Evolutionary conservation across 64 coral and sea anemone species (phyloP).

Genomic region (Platygyra sinensis): DNA sequence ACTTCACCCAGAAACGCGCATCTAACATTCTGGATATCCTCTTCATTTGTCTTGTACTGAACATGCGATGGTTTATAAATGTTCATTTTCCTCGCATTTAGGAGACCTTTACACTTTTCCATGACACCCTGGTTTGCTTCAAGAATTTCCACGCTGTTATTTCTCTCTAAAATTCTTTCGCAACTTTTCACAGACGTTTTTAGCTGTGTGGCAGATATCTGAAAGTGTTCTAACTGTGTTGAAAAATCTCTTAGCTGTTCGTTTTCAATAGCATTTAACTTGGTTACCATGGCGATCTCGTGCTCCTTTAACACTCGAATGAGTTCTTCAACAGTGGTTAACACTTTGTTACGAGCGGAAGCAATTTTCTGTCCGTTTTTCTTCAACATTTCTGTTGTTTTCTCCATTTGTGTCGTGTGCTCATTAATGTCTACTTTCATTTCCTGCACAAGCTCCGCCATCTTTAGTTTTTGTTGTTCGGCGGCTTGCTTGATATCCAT

Average conservation of each 20-base stretch:
- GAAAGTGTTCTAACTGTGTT: neutral
- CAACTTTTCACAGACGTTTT: neutral
- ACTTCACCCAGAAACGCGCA: neutral
- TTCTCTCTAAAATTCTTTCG: neutral
- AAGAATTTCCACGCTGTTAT: constrained; percentile 6
- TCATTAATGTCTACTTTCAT: neutral
- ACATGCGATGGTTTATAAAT: neutral
- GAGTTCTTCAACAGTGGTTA: neutral
- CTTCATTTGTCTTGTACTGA: neutral
- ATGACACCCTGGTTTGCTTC: neutral
- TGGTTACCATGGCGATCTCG: neutral
- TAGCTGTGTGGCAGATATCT: neutral
- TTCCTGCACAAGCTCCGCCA: neutral
- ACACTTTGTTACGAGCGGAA: neutral
- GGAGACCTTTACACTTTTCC: neutral
- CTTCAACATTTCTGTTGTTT: neutral
- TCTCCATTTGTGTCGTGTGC: neutral
- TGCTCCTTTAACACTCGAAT: neutral
- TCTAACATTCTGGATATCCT: neutral
- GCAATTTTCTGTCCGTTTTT: neutral
- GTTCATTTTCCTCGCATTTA: neutral
- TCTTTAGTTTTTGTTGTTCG: neutral
- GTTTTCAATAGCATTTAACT: neutral
- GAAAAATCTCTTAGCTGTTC: neutral
- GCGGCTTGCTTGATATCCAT: constrained; percentile 24